Evolutionary conservation across 2,113 vertebrate genomes (phyloP).

Genomic region (Strix uralensis): DNA sequence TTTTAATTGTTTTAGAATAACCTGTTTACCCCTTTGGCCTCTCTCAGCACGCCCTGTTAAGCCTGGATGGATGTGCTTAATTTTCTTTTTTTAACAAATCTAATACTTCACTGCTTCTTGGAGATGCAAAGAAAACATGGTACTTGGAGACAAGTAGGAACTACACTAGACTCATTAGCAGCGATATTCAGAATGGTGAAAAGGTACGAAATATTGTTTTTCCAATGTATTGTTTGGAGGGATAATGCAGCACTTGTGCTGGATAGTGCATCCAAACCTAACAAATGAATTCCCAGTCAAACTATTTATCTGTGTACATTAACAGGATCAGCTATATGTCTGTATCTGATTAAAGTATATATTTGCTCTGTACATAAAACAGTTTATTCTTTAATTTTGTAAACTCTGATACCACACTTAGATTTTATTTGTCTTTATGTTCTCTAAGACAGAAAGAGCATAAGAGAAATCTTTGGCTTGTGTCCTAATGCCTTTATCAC

Average conservation of each 20-base stretch:
- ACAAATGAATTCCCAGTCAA: background rate
- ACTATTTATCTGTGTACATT: background rate
- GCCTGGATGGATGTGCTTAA: background rate
- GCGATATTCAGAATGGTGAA: background rate
- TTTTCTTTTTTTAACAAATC: constrained; percentile 76
- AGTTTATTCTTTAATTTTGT: background rate
- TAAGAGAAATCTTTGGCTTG: background rate
- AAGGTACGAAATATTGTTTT: background rate
- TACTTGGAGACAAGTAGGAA: constrained; percentile 74
- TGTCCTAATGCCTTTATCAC: background rate
- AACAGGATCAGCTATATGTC: background rate
- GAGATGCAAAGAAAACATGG: constrained; percentile 80
- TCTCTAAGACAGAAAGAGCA: background rate
- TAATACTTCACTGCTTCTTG: constrained; percentile 78
- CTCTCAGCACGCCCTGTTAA: background rate
- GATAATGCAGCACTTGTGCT: background rate
- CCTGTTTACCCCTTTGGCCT: background rate
- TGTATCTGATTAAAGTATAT: background rate
- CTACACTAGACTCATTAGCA: background rate
- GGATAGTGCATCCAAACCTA: background rate
- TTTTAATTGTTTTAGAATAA: background rate
- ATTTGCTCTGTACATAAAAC: background rate
- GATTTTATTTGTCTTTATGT: background rate
- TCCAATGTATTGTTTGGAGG: background rate
- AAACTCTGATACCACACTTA: background rate